Percentiles rank a stretch among this genome's conserved stretches.
Conservation (phyloP, 2,888 invertebrate genomes). For the Scaptomyza tumidula region DNA sequence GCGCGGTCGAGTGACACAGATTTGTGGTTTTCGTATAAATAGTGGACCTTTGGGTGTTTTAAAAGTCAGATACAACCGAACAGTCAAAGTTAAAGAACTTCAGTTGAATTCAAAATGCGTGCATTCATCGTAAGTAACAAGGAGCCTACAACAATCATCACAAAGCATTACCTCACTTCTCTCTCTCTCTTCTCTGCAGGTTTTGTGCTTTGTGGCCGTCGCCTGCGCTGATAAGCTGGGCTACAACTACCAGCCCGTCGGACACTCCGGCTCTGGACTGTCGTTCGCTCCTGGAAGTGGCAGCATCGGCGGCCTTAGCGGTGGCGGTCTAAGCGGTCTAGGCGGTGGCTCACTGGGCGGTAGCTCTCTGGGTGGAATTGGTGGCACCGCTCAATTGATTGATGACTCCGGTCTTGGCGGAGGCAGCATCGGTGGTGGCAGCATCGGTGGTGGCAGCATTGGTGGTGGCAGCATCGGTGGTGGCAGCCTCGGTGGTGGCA, state of each 20-base stretch:
- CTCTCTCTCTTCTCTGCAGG: slow-evolving; percentile 41
- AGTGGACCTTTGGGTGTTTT: slow-evolving; percentile 61
- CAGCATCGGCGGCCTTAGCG: slow-evolving; percentile 15
- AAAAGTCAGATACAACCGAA: slow-evolving; percentile 67
- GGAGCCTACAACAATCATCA: slow-evolving; percentile 14
- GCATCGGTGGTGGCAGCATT: slow-evolving; percentile 33
- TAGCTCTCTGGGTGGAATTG: slow-evolving; percentile 26
- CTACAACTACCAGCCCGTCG: slow-evolving; percentile 79
- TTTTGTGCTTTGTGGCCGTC: slow-evolving; percentile 78
- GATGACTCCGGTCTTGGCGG: slow-evolving; percentile 26
- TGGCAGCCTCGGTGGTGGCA: slow-evolving; percentile 32
- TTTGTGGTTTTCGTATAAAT: slow-evolving; percentile 73
- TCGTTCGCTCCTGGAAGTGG: slow-evolving; percentile 58
- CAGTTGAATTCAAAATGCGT: slow-evolving; percentile 69
- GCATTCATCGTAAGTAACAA: slow-evolving; percentile 75
- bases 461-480: slow-evolving; percentile 33
- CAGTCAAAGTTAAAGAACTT: slow-evolving; percentile 75
- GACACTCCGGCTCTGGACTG: slow-evolving; percentile 67
- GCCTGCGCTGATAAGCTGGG: slow-evolving; percentile 80
- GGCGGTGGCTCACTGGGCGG: slow-evolving; percentile 34
- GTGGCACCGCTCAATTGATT: slow-evolving; percentile 36
- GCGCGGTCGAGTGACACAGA: slow-evolving; percentile 74
- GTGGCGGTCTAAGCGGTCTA: slow-evolving; percentile 10
- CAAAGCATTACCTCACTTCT: slow-evolving; percentile 45
- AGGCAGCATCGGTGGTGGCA: slow-evolving; percentile 25